Evolutionary conservation across 2,888 invertebrate species (phyloP), one percentile per base, ranked within the genome.

Genomic region (Monopis laevigella): DNA sequence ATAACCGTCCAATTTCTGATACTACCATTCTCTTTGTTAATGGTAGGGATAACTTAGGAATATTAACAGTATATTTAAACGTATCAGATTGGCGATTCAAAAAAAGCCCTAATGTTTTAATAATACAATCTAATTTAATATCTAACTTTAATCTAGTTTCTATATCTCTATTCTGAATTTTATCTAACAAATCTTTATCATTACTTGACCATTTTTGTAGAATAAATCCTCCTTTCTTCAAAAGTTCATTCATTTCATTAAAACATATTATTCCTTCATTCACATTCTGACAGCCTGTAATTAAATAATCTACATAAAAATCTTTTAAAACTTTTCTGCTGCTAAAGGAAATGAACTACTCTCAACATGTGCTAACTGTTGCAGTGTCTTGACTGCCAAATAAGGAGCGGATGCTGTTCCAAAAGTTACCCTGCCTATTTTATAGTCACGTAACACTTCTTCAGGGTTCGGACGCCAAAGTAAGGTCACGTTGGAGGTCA

Each of bases 1-100:
- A 62, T 1, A 59, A 28, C 0, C 48, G 36, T 7, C 53, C 39
- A 3, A 59, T 51, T 11, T 57, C 55, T 1, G 57, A 55, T 6
- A 56, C 45, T 12, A 60, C 45, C 19, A 34, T 48, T 44, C 57
- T 50, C 48, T 59, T 59, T n/a, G 58, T 59, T 41, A 51, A 42
- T 39, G 52, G 46, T 24, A 24, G 12, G 6, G 19, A 27, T 4
- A 46, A 2, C 11, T 40, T 24, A 1, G 51, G 47, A 1, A 56
- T 29, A 6, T 47, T 44, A 1, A 57, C 49, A 0, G 49, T 40
- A 34, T 54, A 55, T 1, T 51, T 35, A 28, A 56, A 59, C 0
- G 24, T 28, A 16, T 60, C 58, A 3, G 11, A 16, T 4, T 8
- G 18, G 11, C 46, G 32, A 29, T 57, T 48, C 58, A 58, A 59